Evolutionary conservation across 1,140 invertebrate genomes (phyloP), one percentile per base, ranked within the genome.

Genomic region (Bombus fervidus): DNA sequence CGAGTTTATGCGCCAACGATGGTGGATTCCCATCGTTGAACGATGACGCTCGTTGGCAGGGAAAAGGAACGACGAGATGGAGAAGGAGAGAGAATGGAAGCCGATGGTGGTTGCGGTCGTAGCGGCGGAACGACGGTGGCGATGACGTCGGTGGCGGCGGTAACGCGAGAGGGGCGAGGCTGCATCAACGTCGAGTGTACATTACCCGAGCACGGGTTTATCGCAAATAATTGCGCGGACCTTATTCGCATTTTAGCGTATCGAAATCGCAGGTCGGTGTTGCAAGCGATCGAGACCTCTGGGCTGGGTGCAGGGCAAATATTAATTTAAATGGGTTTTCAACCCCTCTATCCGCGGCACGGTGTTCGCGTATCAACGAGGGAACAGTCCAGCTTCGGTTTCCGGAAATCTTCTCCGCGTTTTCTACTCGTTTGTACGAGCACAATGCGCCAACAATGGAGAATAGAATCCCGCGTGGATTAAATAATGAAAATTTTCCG

Each of bases 291-390:
- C 64, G 76, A 25, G 74, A 84, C 13, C 59, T 74, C 74, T 78
- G 86, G 86, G 75, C 87, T 78, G 79, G 64, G 37, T 64, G 87
- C 83, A 88, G 78, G 87, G 88, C 89, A 94, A 94, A 94, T 94
- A 94, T 94, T 94, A 94, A 94, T 94, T 94, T 91, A 92, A 93
- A 94, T 91, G 87, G 87, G 78, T 87, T 90, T 89, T 57, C 64
- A 78, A 75, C 68, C 85, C 76, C 66, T 43, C 39, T 10, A 68
- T 37, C n/a, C 57, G 9, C 13, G 6, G 47, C 64, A 8, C 87
- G 80, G 77, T 79, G 87, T 82, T 76, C 39, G 73, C 89, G 72
- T 74, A 76, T 87, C 72, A 79, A 76, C 47, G 68, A 43, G 31
- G 18, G 73, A 59, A 37, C 59, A 72, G n/a, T 15, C 37, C 37